These are phyloP conservation scores for Phyllotis vaccarum DNA, from an alignment of 2,797 vertebrate genomes.

Conservation along the genomic window DNA sequence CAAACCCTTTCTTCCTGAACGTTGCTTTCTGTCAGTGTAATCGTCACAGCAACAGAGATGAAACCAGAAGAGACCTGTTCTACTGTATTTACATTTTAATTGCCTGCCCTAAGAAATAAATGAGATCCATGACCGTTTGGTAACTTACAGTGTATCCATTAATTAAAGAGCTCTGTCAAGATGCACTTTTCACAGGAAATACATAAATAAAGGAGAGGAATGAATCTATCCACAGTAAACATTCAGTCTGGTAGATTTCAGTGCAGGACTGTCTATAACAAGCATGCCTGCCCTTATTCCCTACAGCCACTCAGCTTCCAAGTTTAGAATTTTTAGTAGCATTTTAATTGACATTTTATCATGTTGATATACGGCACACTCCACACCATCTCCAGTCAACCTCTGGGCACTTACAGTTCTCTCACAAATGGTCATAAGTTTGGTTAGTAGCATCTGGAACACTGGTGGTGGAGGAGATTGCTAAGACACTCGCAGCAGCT, in stretches of 20 bases:
- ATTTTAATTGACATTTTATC: conserved; percentile 64
- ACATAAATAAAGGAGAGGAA: conserved; percentile 86
- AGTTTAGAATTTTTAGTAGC: conserved; percentile 74
- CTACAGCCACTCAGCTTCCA: conserved; percentile 86
- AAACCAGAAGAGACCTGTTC: conserved; percentile 61
- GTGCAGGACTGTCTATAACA: conserved; percentile 85
- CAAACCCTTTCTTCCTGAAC: neutral
- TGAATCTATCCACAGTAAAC: conserved; percentile 87
- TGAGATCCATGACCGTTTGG: conserved; percentile 75
- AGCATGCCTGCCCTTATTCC: conserved; percentile 66
- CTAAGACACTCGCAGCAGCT: neutral
- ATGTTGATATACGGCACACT: conserved; percentile 88
- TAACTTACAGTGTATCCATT: conserved; percentile 85
- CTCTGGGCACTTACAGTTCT: neutral
- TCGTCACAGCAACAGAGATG: neutral
- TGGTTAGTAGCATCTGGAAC: neutral
- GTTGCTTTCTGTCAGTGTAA: neutral
- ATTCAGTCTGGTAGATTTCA: conserved; percentile 87
- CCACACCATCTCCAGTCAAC: conserved; percentile 90
- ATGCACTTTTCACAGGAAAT: conserved; percentile 88
- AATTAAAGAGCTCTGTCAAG: conserved; percentile 88
- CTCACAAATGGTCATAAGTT: neutral
- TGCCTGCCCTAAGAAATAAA: conserved; percentile 81
- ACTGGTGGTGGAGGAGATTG: neutral
- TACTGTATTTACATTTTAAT: conserved; percentile 82